A percentile compares a stretch with the other conserved stretches of the same genome.
These are phyloP conservation scores for Microcaecilia unicolor DNA, from an alignment of 2,797 vertebrate species.

Conservation along the genomic window DNA sequence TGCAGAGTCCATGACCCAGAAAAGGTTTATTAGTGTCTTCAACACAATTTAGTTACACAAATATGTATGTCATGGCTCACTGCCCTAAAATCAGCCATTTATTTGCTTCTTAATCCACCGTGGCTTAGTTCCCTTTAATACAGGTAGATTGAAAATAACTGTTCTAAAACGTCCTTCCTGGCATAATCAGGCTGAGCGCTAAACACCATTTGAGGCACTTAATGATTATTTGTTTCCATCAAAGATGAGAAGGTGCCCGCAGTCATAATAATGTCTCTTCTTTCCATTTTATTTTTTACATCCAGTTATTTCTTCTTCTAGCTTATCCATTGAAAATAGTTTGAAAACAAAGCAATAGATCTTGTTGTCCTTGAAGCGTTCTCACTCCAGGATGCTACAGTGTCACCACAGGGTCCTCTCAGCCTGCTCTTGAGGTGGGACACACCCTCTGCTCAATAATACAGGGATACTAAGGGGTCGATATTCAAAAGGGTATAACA, in stretches of 20 bases:
- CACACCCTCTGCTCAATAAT: too few species aligned
- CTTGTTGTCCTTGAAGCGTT: background rate
- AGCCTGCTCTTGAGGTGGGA: too few species aligned
- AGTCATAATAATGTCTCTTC: background rate
- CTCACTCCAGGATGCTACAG: background rate
- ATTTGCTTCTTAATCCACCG: constrained; percentile 21
- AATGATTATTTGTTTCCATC: constrained; percentile 21
- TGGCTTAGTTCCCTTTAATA: constrained; percentile 1
- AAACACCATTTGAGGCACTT: constrained; percentile 19
- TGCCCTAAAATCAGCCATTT: constrained; percentile 10
- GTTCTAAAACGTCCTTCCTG: constrained; percentile 6
- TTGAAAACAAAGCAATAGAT: too few species aligned
- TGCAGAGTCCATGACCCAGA: constrained; percentile 2
- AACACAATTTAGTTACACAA: constrained; percentile 22
- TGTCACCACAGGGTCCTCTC: too few species aligned
- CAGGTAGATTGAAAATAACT: constrained; percentile 6
- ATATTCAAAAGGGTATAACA: too few species aligned
- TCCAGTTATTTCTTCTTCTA: background rate
- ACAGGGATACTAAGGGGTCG: too few species aligned
- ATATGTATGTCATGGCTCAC: constrained; percentile 22
- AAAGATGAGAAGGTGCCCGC: background rate
- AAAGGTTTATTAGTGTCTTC: constrained; percentile 17
- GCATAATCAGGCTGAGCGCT: constrained; percentile 13
- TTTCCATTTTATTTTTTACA: background rate
- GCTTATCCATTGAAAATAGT: too few species aligned